A percentile compares a stretch with the other conserved stretches of the same genome.
Conservation (phyloP, 2,113 vertebrate species). For the Seriola rivoliana region DNA sequence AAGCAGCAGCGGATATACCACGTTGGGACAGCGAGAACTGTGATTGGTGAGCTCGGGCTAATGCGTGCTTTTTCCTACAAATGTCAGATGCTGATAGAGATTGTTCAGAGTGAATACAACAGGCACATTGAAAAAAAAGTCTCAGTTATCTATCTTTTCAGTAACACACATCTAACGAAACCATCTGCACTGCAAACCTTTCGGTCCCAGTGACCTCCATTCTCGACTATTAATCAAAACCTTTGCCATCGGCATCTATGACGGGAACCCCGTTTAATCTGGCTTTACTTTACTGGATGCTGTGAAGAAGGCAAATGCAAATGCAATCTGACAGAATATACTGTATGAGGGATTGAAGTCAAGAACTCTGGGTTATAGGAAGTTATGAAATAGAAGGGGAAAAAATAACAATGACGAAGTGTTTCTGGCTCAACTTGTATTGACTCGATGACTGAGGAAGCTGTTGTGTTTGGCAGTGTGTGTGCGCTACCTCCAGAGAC, state of each 20-base stretch:
- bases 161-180: too few relatives aligned
- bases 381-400: neutral
- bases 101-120: neutral
- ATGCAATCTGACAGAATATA: neutral
- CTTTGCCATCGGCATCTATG: too few relatives aligned
- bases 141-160: too few relatives aligned
- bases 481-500: slow-evolving; percentile 83
- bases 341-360: neutral
- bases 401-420: neutral
- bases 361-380: neutral
- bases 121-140: neutral
- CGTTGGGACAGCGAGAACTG: neutral
- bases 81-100: neutral
- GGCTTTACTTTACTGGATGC: neutral
- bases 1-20: neutral
- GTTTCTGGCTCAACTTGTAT: neutral
- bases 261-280: neutral
- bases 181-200: too few relatives aligned
- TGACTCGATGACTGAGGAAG: neutral
- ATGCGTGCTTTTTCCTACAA: too few relatives aligned
- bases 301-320: neutral
- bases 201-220: neutral
- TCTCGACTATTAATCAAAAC: too few relatives aligned
- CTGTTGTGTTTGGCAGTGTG: neutral
- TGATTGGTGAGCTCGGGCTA: neutral